Conservation (phyloP, 2,888 invertebrate species). For the Drosophila fulvimacula region DNA sequence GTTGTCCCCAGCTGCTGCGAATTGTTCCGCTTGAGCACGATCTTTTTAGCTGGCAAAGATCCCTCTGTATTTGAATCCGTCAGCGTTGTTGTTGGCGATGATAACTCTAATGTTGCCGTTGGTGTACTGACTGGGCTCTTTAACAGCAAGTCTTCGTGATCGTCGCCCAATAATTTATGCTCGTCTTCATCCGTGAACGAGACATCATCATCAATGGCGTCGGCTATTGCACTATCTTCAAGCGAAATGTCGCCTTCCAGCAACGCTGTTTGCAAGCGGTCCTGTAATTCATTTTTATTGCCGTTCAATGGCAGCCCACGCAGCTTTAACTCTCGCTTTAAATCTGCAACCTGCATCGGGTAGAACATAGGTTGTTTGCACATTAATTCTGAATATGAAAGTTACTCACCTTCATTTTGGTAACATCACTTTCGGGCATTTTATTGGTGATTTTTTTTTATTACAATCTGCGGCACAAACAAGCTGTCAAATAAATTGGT, state of each 20-base stretch:
- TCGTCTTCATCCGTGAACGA: slow-evolving; percentile 85
- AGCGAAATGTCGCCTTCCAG: slow-evolving; percentile 83
- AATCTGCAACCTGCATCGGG: slow-evolving; percentile 89
- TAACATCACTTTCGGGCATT: slow-evolving; percentile 84
- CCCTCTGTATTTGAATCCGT: slow-evolving; percentile 23
- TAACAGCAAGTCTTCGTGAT: slow-evolving; percentile 78
- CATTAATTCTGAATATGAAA: neutral
- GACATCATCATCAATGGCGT: slow-evolving; percentile 85
- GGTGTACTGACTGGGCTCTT: slow-evolving; percentile 81
- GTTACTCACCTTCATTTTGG: slow-evolving; percentile 83
- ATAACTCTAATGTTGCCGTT: slow-evolving; percentile 37
- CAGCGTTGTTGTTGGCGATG: neutral
- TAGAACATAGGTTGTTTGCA: neutral
- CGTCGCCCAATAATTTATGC: slow-evolving; percentile 79
- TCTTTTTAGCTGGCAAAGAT: slow-evolving; percentile 70
- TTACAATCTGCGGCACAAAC: slow-evolving; percentile 29
- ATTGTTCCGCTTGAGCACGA: slow-evolving; percentile 81
- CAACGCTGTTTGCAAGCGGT: slow-evolving; percentile 89
- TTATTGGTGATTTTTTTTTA: slow-evolving; percentile 23
- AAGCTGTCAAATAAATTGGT: slow-evolving; percentile 27
- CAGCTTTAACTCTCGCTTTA: slow-evolving; percentile 92
- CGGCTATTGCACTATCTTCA: slow-evolving; percentile 85
- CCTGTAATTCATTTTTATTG: slow-evolving; percentile 92
- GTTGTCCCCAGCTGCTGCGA: slow-evolving; percentile 54
- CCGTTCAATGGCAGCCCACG: slow-evolving; percentile 91